These are phyloP conservation scores for Cavia aperea DNA, from an alignment of 2,113 vertebrate genomes.

Conservation along the genomic window DNA sequence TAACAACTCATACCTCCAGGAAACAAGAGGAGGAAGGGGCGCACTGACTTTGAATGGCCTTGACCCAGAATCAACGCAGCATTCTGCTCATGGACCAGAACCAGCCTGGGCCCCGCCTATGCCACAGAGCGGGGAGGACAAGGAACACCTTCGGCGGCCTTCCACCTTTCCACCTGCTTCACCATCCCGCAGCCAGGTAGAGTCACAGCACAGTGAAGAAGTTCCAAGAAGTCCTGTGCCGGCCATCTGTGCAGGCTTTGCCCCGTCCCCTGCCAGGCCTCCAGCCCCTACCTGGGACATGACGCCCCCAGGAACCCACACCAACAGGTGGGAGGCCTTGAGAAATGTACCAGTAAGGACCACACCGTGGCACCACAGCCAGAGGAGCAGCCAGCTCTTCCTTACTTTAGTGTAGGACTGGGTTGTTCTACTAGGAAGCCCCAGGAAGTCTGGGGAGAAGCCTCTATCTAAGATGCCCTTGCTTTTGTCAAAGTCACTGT, in stretches of 20 bases:
- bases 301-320: background rate
- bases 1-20: background rate
- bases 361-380: fast-evolving
- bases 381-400: background rate
- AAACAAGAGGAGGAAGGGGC: background rate
- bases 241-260: no score
- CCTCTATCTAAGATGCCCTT: background rate
- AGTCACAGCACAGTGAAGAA: background rate
- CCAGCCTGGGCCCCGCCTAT: background rate
- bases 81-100: background rate
- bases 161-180: background rate
- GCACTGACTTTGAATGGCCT: background rate
- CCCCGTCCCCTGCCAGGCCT: background rate
- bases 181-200: background rate
- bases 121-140: background rate
- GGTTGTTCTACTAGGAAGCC: background rate
- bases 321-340: no score
- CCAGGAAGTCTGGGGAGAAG: background rate
- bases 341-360: background rate
- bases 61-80: background rate
- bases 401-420: background rate
- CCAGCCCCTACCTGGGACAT: background rate
- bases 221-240: background rate
- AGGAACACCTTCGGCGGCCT: background rate
- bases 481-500: background rate